Evolutionary conservation across 92 coral and sea anemone genomes (phyloP), one percentile per base, ranked within the genome.

Genomic region (Heteractis magnifica): DNA sequence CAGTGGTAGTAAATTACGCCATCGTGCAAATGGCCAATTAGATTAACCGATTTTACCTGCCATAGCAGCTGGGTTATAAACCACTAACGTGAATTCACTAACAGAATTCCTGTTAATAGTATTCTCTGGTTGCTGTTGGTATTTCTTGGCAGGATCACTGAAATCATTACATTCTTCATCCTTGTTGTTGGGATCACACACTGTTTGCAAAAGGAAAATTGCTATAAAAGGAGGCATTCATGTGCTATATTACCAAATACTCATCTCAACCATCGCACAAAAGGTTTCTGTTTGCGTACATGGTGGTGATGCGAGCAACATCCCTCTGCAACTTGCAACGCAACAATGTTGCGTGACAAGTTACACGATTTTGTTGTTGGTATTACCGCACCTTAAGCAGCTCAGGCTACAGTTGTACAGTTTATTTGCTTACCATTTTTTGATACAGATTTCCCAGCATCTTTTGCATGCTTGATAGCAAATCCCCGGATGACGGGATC

Each of bases 401-500:
- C 44, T 34, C 44, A 34, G 44, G 44, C 44, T 34, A 34, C 44
- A 34, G 44, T 34, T 34, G 44, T 34, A 34, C 70, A 58, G 64
- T 16, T 23, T 18, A 2, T 18, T 18, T 21, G 34, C 72, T 74
- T 59, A 82, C 86, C 79, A 48, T 56, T 53, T 64, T 41, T 84
- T 52, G 72, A n/a, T 7, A 18, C 3, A 3, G 53, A 1, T 64
- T 44, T 78, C 75, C 84, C 93, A 65, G 87, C 77, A 77, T 62
- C 68, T 83, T 87, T 81, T 77, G 94, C 92, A 73, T 94, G 98
- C 70, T 77, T 82, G 16, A 87, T 78, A 79, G 94, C 94, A 86
- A 96, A 96, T 51, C 86, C 87, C 62, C 99, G 91, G 23, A 96
- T 93, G 80, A 94, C 90, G 55, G 97, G 98, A 77, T 96, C 99